Evolutionary conservation across 2,888 invertebrate species (phyloP).

Genomic region (Dicroscelio sp.): DNA sequence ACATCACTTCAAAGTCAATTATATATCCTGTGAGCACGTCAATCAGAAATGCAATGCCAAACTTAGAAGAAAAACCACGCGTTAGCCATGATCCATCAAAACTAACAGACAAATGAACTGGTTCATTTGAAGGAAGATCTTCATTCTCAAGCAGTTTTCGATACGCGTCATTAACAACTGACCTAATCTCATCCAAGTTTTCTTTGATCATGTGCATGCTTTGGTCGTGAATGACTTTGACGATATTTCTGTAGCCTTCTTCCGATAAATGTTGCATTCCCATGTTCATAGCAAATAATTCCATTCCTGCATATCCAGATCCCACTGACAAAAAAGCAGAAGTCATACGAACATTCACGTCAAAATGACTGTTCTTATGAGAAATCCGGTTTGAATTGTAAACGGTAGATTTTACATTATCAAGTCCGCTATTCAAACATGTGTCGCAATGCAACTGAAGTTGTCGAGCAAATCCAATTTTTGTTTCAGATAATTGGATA

Average conservation of each 20-base stretch:
- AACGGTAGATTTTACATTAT: constrained; percentile 24
- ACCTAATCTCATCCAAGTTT: constrained; percentile 28
- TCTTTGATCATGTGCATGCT: constrained; percentile 18
- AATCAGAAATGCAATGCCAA: constrained; percentile 17
- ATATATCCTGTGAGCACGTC: constrained; percentile 18
- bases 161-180: constrained; percentile 15
- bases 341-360: constrained; percentile 21
- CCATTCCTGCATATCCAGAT: constrained; percentile 46
- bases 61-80: constrained; percentile 20
- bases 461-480: constrained; percentile 36
- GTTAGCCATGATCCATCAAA: constrained; percentile 24
- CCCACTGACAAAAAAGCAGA: constrained; percentile 37
- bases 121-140: not conserved
- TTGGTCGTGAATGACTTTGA: constrained; percentile 21
- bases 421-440: constrained; percentile 29
- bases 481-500: constrained; percentile 6
- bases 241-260: constrained; percentile 11
- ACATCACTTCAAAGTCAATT: constrained; percentile 9
- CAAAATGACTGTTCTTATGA: not conserved
- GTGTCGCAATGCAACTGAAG: constrained; percentile 25
- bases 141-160: constrained; percentile 36
- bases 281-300: constrained; percentile 33
- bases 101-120: constrained; percentile 31
- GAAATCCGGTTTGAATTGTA: constrained; percentile 38
- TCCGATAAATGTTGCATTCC: constrained; percentile 34